Evolutionary conservation across 2,113 vertebrate species (phyloP).

Genomic region (Ptyas mucosa): DNA sequence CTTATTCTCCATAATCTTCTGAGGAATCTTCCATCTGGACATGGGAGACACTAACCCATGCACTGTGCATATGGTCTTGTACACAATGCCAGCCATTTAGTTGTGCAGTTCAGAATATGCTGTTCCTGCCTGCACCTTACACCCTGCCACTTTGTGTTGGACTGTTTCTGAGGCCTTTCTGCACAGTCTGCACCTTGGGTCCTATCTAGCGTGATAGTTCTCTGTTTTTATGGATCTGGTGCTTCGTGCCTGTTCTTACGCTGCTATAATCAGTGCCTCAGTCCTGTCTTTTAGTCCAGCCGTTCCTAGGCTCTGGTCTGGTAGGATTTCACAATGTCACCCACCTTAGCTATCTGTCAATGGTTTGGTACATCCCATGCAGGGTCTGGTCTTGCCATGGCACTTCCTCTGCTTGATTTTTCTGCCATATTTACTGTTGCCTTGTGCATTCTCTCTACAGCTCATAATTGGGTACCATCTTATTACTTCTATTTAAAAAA

Average conservation of each 20-base stretch:
- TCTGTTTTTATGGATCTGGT: background rate
- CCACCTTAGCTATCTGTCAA: background rate
- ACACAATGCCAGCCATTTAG: background rate
- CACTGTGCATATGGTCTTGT: background rate
- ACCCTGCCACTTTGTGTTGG: background rate
- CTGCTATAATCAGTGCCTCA: background rate
- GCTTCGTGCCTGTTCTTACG: background rate
- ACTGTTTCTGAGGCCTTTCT: background rate
- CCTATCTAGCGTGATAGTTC: background rate
- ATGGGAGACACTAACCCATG: background rate
- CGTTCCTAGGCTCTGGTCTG: background rate
- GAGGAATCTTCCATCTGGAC: background rate
- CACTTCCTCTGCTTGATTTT: background rate
- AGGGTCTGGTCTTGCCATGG: background rate
- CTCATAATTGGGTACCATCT: background rate
- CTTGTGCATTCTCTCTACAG: background rate
- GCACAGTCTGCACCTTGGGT: background rate
- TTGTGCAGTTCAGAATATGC: background rate
- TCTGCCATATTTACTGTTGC: background rate
- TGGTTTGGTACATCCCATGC: background rate
- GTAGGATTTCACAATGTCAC: background rate
- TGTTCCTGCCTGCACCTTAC: background rate
- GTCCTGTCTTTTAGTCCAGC: background rate
- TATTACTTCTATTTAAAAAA: background rate
- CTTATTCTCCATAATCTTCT: background rate